Evolutionary conservation across 2,888 invertebrate genomes (phyloP).

Genomic region (Dasysyrphus albostriatus): DNA sequence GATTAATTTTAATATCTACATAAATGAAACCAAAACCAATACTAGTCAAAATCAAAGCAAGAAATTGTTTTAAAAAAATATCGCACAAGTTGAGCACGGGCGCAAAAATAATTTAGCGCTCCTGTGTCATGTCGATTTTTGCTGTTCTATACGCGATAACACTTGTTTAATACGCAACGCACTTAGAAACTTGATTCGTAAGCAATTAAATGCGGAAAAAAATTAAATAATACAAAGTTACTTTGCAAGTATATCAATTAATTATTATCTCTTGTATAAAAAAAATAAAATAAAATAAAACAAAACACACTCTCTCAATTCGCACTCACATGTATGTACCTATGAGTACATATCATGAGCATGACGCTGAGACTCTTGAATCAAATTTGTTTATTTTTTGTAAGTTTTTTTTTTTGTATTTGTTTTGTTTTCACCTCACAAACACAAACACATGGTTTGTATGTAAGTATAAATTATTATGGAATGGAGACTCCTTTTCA

Average conservation of each 20-base stretch:
- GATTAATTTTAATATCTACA: too few species aligned
- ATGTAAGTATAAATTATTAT: background rate
- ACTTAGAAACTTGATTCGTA: conserved; percentile 33
- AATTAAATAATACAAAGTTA: conserved; percentile 19
- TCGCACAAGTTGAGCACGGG: background rate
- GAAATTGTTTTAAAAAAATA: too few species aligned
- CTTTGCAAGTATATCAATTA: conserved; percentile 22
- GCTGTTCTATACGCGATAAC: conserved; percentile 18
- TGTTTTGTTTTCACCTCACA: background rate
- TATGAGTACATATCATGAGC: background rate
- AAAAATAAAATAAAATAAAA: background rate
- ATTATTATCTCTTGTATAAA: conserved; percentile 12
- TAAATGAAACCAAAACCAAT: too few species aligned
- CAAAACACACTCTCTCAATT: background rate
- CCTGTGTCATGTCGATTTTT: background rate
- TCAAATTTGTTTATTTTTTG: conserved; percentile 18
- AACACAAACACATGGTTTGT: background rate
- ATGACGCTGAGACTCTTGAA: background rate
- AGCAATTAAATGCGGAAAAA: conserved; percentile 28
- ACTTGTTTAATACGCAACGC: conserved; percentile 27
- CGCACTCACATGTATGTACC: background rate
- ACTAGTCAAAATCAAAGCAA: too few species aligned
- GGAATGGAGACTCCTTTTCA: conserved; percentile 6
- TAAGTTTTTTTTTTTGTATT: background rate
- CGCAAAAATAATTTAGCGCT: background rate